Percentiles rank a stretch among this genome's conserved stretches.
phyloP scores from a whole-genome alignment of 2,888 invertebrate genomes.

The Calliphora vomitoria region DNA sequence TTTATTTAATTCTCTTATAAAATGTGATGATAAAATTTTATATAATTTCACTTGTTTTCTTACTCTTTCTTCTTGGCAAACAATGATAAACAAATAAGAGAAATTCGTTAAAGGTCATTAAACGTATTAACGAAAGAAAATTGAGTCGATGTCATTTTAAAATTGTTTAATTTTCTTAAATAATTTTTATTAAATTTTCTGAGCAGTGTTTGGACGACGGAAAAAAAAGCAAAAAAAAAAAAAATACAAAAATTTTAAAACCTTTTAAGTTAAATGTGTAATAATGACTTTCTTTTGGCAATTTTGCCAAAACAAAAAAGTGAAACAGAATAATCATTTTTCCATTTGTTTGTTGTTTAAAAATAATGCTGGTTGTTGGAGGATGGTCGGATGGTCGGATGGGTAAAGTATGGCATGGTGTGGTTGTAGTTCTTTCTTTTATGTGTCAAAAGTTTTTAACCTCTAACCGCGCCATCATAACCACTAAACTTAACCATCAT shows the following conservation, averaged over 20 bases:
- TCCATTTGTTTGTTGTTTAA: slow-evolving; percentile 25
- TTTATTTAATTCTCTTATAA: slow-evolving; percentile 65
- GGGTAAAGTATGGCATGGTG: not conserved
- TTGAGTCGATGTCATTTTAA: slow-evolving; percentile 39
- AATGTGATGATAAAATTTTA: slow-evolving; percentile 64
- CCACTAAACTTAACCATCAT: slow-evolving; percentile 61
- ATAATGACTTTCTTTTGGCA: slow-evolving; percentile 65
- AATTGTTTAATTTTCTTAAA: slow-evolving; percentile 39
- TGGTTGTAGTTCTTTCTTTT: slow-evolving; percentile 29
- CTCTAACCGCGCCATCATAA: slow-evolving; percentile 61
- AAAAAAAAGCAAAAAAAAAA: not conserved
- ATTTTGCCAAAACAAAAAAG: slow-evolving; percentile 54
- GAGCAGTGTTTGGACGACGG: not conserved
- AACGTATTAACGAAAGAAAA: slow-evolving; percentile 40
- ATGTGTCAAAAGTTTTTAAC: slow-evolving; percentile 58
- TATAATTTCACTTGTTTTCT: slow-evolving; percentile 55
- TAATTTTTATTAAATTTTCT: slow-evolving; percentile 2
- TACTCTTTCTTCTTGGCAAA: slow-evolving; percentile 32
- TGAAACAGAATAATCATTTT: slow-evolving; percentile 28
- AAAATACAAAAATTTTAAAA: slow-evolving; percentile 25
- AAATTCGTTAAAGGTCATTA: slow-evolving; percentile 53
- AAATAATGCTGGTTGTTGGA: slow-evolving; percentile 25
- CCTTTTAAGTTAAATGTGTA: slow-evolving; percentile 59
- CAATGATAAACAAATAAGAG: slow-evolving; percentile 56
- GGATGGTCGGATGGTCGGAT: too few species aligned